These are phyloP conservation scores for Lateolabrax maculatus DNA, from an alignment of 2,797 vertebrate genomes.

Conservation along the genomic window DNA sequence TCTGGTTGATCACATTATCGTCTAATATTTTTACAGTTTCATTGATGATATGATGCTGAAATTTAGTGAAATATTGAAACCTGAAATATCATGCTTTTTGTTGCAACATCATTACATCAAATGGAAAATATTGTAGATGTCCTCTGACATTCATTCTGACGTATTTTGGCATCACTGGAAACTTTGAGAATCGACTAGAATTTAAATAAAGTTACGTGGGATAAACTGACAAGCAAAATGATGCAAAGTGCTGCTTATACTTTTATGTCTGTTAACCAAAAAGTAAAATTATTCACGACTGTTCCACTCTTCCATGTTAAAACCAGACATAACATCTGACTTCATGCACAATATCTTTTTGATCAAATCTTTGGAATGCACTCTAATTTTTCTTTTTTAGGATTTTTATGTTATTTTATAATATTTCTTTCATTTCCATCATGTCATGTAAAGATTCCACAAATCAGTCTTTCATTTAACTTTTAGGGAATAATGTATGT, in stretches of 20 bases:
- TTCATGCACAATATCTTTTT: background rate
- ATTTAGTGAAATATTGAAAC: background rate
- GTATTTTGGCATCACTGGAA: slow-evolving; percentile 2
- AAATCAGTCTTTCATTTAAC: slow-evolving; percentile 1
- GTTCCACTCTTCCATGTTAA: background rate
- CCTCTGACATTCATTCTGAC: background rate
- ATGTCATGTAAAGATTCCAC: background rate
- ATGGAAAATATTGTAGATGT: background rate
- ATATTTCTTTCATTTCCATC: background rate
- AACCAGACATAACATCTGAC: background rate
- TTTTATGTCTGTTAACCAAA: background rate
- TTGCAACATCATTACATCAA: slow-evolving; percentile 9
- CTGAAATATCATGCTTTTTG: background rate
- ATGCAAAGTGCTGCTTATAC: background rate
- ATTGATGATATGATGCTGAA: background rate
- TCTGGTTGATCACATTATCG: background rate
- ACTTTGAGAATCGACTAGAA: background rate
- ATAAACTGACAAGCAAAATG: background rate
- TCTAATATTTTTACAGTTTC: background rate
- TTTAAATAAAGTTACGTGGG: background rate
- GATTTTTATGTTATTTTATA: background rate
- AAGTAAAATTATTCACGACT: background rate
- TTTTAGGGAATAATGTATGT: background rate
- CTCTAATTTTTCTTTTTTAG: background rate
- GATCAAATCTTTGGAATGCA: background rate